Evolutionary conservation across 2,888 invertebrate genomes (phyloP), one percentile per base, ranked within the genome.

Genomic region (Drosophila robusta): DNA sequence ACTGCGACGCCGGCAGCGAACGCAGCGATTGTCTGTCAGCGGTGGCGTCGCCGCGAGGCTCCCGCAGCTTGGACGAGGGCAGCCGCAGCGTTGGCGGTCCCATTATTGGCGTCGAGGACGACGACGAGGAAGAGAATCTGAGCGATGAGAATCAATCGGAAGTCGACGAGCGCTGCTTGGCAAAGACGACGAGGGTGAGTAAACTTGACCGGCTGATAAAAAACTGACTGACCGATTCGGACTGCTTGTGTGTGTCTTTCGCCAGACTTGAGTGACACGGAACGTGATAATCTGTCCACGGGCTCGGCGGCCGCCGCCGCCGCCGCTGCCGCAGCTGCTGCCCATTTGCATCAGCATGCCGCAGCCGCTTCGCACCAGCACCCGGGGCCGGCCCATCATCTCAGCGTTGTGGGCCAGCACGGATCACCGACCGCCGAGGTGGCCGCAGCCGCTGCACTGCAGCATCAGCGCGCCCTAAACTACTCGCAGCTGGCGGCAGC

Each of bases 91-190:
- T 83, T 6, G 78, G 90, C 11, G 89, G 84, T 9, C 82, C 80
- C 12, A 79, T 90, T 11, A 90, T 90, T 50, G 89, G 87, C 32
- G 87, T 90, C 16, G 91, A 90, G 54, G 90, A 90, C 52, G 90
- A 91, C 6, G 82, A 82, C 92, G 95, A 96, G 80, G 96, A 96
- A 79, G 96, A 97, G 87, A 97, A 97, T 88, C 93, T 95, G 64
- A 95, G 94, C 90, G 97, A 97, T 90, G 97, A 97, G 81, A 96
- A 96, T 91, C 95, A 96, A 83, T 96, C 97, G 81, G 97, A 97
- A 90, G 96, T 96, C 74, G 97, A 97, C 80, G 97, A 91, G 65
- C 89, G 96, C 75, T 84, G 83, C 66, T 60, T 87, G 71, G 80
- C 73, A 87, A 87, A 87, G 86, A 89, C 46, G 97, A 97, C 90